These are phyloP conservation scores for Mythimna loreyi DNA, from an alignment of 2,888 invertebrate species.

Conservation along the genomic window DNA sequence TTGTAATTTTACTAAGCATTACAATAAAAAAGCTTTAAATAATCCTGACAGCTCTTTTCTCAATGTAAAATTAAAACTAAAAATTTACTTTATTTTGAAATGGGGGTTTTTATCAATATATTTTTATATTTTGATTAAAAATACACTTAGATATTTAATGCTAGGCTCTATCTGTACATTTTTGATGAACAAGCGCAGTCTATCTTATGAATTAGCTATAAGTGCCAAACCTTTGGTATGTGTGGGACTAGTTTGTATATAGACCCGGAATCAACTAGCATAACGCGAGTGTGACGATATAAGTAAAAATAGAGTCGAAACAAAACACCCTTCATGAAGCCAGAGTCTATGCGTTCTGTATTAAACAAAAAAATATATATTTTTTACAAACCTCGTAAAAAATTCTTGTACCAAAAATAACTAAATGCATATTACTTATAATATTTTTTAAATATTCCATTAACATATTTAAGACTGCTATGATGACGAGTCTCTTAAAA, in stretches of 20 bases:
- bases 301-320: slow-evolving; percentile 5
- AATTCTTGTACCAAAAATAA: too few relatives aligned
- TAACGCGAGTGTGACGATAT: slow-evolving; percentile 28
- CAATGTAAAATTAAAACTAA: background rate
- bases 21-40: background rate
- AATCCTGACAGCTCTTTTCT: background rate
- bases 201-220: slow-evolving; percentile 53
- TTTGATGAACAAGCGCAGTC: slow-evolving; percentile 24
- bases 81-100: too few relatives aligned
- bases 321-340: background rate
- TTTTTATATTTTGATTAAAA: slow-evolving; percentile 36
- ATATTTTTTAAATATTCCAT: too few relatives aligned
- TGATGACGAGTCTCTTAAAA: too few relatives aligned
- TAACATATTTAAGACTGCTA: too few relatives aligned
- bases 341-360: background rate
- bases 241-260: slow-evolving; percentile 28
- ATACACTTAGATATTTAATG: slow-evolving; percentile 23
- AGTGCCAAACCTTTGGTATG: slow-evolving; percentile 18
- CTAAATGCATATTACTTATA: too few relatives aligned
- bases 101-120: background rate
- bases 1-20: background rate
- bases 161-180: slow-evolving; percentile 48
- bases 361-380: background rate
- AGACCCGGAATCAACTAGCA: background rate
- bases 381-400: too few relatives aligned